Percentiles rank a stretch among this genome's conserved stretches.
Evolutionary conservation across 1,140 invertebrate species (phyloP).

Genomic region (Palaemon carinicauda): DNA sequence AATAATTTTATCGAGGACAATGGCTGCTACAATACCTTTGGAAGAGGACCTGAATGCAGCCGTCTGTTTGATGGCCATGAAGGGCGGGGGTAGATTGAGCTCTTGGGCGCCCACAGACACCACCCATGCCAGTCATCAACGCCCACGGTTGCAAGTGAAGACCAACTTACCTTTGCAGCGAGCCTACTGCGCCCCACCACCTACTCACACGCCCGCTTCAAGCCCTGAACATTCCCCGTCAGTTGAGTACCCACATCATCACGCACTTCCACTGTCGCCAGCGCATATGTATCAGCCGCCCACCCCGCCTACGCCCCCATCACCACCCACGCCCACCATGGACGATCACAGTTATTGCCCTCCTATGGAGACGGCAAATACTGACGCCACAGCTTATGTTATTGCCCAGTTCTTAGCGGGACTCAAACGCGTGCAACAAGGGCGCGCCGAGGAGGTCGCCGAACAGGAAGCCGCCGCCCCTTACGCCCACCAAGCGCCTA

Average conservation of each 20-base stretch:
- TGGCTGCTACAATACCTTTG: slow-evolving; percentile 32
- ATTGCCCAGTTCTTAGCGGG: slow-evolving; percentile 72
- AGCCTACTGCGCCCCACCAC: slow-evolving; percentile 39
- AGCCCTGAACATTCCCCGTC: slow-evolving; percentile 47
- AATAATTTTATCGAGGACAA: slow-evolving; percentile 12
- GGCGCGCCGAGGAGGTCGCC: slow-evolving; percentile 64
- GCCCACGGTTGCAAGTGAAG: slow-evolving; percentile 50
- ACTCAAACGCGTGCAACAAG: slow-evolving; percentile 69
- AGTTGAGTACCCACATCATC: slow-evolving; percentile 32
- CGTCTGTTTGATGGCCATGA: slow-evolving; percentile 42
- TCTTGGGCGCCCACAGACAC: slow-evolving; percentile 39
- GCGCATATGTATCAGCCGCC: slow-evolving; percentile 49
- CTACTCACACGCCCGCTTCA: slow-evolving; percentile 45
- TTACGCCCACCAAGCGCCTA: not conserved
- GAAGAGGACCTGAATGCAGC: slow-evolving; percentile 45
- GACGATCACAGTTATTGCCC: slow-evolving; percentile 30
- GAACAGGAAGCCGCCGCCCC: not conserved
- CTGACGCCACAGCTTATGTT: slow-evolving; percentile 62
- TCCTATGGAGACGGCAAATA: slow-evolving; percentile 26
- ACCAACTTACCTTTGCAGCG: slow-evolving; percentile 31
- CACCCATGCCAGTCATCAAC: slow-evolving; percentile 20
- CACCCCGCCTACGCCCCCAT: slow-evolving; percentile 44
- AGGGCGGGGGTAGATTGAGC: slow-evolving; percentile 26
- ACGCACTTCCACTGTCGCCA: slow-evolving; percentile 29
- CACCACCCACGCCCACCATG: slow-evolving; percentile 32